Conservation (phyloP, 2,797 vertebrate genomes). For the Lacerta agilis region DNA sequence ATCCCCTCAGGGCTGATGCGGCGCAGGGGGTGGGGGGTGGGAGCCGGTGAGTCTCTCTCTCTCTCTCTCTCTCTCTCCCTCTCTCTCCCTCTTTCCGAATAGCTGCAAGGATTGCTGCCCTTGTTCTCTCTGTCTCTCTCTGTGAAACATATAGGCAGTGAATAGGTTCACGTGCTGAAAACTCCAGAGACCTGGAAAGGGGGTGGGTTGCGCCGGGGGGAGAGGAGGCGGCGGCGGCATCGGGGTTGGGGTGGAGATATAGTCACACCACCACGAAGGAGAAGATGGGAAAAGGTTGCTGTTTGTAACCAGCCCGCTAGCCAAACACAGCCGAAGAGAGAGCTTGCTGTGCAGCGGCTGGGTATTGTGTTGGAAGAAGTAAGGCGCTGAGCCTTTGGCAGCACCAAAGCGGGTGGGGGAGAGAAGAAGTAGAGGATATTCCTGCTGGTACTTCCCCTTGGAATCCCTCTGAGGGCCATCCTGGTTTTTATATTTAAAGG, state of each 20-base stretch:
- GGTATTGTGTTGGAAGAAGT: not conserved
- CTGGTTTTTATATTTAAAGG: not conserved
- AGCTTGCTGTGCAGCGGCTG: not conserved
- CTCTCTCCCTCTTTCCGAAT: not conserved
- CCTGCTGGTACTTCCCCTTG: not conserved
- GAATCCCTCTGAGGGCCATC: not conserved
- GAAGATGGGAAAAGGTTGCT: not conserved
- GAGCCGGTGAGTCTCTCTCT: not conserved
- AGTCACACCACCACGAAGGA: not conserved
- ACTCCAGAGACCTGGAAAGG: conserved; percentile 33
- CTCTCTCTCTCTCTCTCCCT: no score
- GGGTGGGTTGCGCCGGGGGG: not conserved
- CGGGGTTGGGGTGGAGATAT: conserved; percentile 17
- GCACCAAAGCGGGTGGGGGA: not conserved
- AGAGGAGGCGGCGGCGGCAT: not conserved
- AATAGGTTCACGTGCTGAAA: conserved; percentile 23
- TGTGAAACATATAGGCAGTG: conserved; percentile 33
- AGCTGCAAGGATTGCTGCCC: not conserved
- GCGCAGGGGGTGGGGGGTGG: not conserved
- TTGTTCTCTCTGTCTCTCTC: not conserved
- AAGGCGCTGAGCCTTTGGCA: not conserved
- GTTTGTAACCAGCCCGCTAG: not conserved
- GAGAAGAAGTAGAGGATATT: no score
- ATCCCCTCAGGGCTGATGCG: conserved; percentile 17
- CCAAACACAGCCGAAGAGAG: not conserved